Conservation (phyloP, 2,888 invertebrate genomes). For the Harpalus rufipes region DNA sequence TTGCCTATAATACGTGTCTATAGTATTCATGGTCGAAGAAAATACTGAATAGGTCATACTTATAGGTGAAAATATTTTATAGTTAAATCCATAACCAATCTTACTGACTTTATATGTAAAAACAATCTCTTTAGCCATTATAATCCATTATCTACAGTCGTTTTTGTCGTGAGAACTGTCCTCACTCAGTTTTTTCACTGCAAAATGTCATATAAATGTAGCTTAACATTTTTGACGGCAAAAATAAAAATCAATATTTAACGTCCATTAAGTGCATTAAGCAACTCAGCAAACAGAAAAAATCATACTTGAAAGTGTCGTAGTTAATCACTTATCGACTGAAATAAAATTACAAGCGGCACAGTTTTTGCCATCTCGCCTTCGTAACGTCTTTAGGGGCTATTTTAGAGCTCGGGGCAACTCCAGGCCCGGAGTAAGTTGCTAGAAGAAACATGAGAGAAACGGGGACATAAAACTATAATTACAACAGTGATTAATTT, state of each 20-base stretch:
- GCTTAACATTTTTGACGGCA: slow-evolving; percentile 8
- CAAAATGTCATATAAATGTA: background rate
- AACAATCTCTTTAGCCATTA: background rate
- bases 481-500: slow-evolving; percentile 6
- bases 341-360: slow-evolving; percentile 45
- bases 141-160: background rate
- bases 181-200: background rate
- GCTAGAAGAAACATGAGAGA: slow-evolving; percentile 1
- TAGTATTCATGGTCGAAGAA: no score
- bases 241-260: slow-evolving; percentile 43
- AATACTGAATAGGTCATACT: no score
- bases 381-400: slow-evolving; percentile 3
- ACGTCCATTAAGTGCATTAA: slow-evolving; percentile 29
- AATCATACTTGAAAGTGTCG: slow-evolving; percentile 44
- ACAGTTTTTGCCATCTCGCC: slow-evolving; percentile 28
- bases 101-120: no score
- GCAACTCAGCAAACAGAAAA: slow-evolving; percentile 36
- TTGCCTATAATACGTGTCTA: no score
- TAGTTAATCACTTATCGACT: slow-evolving; percentile 22
- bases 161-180: background rate
- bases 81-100: no score
- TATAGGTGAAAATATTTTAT: no score
- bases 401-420: background rate
- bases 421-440: background rate
- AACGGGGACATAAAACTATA: slow-evolving; percentile 1